Evolutionary conservation across 1,140 invertebrate species (phyloP).

Genomic region (Ectropis grisescens): DNA sequence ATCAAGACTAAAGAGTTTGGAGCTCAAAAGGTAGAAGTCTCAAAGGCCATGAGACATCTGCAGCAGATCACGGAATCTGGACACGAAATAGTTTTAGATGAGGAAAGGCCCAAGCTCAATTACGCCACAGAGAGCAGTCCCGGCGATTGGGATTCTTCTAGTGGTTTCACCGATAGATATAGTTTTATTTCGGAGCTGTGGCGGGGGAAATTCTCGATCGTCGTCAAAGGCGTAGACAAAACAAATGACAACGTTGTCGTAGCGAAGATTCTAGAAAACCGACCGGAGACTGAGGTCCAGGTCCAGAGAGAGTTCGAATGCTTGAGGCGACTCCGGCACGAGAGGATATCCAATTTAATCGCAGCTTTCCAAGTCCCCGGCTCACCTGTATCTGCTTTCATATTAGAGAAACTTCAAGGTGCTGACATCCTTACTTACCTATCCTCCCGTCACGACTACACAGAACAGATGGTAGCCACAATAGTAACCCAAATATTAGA

Average conservation of each 20-base stretch:
- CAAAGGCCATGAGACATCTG: slow-evolving; percentile 84
- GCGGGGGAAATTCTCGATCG: slow-evolving; percentile 87
- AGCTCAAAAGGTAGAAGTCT: slow-evolving; percentile 79
- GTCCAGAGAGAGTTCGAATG: slow-evolving; percentile 87
- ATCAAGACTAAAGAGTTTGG: slow-evolving; percentile 78
- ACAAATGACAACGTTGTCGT: slow-evolving; percentile 79
- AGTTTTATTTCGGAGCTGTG: slow-evolving; percentile 87
- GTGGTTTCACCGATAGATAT: slow-evolving; percentile 79
- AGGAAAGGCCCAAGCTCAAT: slow-evolving; percentile 76
- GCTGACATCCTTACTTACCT: slow-evolving; percentile 93
- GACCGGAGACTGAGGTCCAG: slow-evolving; percentile 74
- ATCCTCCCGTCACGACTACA: slow-evolving; percentile 87
- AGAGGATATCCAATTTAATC: slow-evolving; percentile 83
- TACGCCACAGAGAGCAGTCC: slow-evolving; percentile 83
- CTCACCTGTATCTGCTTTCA: slow-evolving; percentile 77
- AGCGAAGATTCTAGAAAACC: slow-evolving; percentile 84
- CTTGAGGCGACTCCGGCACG: slow-evolving; percentile 84
- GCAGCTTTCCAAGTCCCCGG: slow-evolving; percentile 79
- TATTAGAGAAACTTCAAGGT: slow-evolving; percentile 91
- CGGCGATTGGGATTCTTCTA: slow-evolving; percentile 78
- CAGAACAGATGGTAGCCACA: slow-evolving; percentile 89
- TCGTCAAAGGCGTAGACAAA: slow-evolving; percentile 87
- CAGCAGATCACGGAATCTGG: slow-evolving; percentile 87
- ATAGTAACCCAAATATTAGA: slow-evolving; percentile 89
- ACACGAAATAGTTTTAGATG: slow-evolving; percentile 76